Base-by-base conservation (phyloP, 2,888 invertebrate genomes). In the Caenorhabditis afra region DNA sequence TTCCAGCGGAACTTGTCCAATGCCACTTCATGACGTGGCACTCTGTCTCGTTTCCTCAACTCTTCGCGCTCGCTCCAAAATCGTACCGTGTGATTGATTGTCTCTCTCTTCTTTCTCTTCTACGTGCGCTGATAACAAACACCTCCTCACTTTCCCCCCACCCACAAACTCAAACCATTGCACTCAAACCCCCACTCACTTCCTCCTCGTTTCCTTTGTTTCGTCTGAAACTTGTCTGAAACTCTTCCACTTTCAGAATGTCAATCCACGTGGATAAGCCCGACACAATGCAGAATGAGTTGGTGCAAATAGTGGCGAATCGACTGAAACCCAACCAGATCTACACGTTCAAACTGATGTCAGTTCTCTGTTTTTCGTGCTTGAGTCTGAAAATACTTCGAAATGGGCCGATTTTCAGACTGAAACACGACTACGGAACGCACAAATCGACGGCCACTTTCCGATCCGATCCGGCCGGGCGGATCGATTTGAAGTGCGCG, bases 231-330 rank as follows among this genome's bases (percentile, higher is more conserved):
- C n/a, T n/a, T n/a, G 7, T 29, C 29, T 3, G 7, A 29, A n/a
- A 18, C 20, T 62, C 16, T 52, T 10, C 41, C 41, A 41, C 11
- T 16, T 53, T n/a, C 18, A 29, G 44, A 68, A 62, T 81, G 81
- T 14, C 62, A 14, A 53, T 82, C 10, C 35, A 18, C 4, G 58
- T 82, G 37, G 78, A 82, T 37, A 82, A 81, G 52, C 78, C 82
- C n/a, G 82, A 82, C 45, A 78, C 82, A 16, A 78, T 82, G 70
- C 80, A 80, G 47, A 78, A 75, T 50, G 82, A 82, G 53, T 20
- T 47, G n/a, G 73, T 82, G 7, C 65, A 81, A 23, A 81, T 82
- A 22, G 37, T 23, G 1, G 82, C 79, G 0, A 44, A 58, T 3
- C 47, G 39, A 1, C 65, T 82, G 41, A 37, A 58, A 37, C 78